Percentiles rank a stretch among this genome's conserved stretches.
Conservation (phyloP, 1,140 invertebrate species). For the Diorhabda sublineata region DNA sequence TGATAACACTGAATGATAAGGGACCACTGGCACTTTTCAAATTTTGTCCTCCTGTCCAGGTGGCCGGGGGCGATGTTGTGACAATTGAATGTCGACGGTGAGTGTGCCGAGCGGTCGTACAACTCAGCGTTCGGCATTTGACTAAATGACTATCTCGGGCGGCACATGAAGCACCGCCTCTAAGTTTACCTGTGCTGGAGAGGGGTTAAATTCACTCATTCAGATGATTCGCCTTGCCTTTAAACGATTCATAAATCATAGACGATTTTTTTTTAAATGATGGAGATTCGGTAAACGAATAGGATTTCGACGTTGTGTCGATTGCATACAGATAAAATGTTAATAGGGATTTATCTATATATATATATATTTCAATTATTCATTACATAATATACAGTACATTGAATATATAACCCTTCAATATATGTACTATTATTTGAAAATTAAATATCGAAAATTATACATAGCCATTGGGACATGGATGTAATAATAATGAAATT, state of each 20-base stretch:
- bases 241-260: slow-evolving; percentile 43
- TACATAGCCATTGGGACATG: too few relatives aligned
- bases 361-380: too few relatives aligned
- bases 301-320: not conserved
- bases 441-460: too few relatives aligned
- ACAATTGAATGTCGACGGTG: slow-evolving; percentile 28
- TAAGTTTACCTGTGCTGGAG: slow-evolving; percentile 41
- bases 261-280: slow-evolving; percentile 24
- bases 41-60: slow-evolving; percentile 11
- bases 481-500: too few relatives aligned
- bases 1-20: slow-evolving; percentile 8
- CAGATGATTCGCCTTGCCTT: slow-evolving; percentile 23
- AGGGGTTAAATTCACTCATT: slow-evolving; percentile 35
- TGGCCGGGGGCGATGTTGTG: slow-evolving; percentile 16
- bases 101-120: slow-evolving; percentile 34
- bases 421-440: too few relatives aligned
- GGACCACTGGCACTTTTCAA: slow-evolving; percentile 12
- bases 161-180: slow-evolving; percentile 40
- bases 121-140: slow-evolving; percentile 41
- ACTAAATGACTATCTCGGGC: slow-evolving; percentile 43
- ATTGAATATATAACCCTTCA: too few relatives aligned
- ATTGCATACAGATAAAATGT: too few relatives aligned
- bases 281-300: not conserved
- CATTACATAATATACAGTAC: too few relatives aligned
- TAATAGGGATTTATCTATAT: too few relatives aligned